Evolutionary conservation across 2,797 vertebrate species (phyloP).

Genomic region (Coranthus polyacanthus): DNA sequence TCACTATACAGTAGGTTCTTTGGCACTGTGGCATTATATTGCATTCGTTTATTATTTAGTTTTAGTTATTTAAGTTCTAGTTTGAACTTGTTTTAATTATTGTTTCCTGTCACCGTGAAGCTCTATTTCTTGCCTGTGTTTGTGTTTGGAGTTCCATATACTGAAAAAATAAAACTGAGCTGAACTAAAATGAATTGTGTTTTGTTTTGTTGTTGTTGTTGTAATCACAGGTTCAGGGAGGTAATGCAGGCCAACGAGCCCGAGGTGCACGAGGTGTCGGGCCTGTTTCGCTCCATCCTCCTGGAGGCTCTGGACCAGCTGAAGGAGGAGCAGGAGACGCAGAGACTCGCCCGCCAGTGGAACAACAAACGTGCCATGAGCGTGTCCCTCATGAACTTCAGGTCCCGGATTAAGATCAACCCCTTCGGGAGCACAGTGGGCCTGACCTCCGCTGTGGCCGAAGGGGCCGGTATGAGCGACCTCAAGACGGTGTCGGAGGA

Average conservation of each 20-base stretch:
- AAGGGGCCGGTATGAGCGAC: constrained; percentile 73
- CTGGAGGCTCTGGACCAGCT: constrained; percentile 89
- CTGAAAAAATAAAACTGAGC: no score
- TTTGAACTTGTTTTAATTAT: no score
- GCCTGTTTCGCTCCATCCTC: constrained; percentile 91
- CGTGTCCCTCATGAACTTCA: constrained; percentile 89
- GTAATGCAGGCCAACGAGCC: constrained; percentile 90
- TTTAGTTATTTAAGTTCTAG: no score
- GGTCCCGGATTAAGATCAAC: constrained; percentile 91
- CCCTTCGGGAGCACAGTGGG: constrained; percentile 92
- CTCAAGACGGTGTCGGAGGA: constrained; percentile 95
- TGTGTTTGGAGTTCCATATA: no score
- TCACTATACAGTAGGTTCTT: no score
- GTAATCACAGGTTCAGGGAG: constrained; percentile 95
- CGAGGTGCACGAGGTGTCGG: constrained; percentile 90
- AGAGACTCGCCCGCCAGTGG: constrained; percentile 91
- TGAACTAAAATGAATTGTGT: no score
- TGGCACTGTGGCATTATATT: no score
- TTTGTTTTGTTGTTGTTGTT: not conserved
- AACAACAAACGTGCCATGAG: constrained; percentile 89
- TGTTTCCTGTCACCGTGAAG: no score
- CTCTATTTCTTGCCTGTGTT: no score
- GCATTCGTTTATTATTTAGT: no score
- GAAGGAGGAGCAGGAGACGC: constrained; percentile 91
- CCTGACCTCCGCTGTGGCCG: constrained; percentile 87